Evolutionary conservation across 2,113 vertebrate genomes (phyloP).

Genomic region (Nycticryphes semicollaris): DNA sequence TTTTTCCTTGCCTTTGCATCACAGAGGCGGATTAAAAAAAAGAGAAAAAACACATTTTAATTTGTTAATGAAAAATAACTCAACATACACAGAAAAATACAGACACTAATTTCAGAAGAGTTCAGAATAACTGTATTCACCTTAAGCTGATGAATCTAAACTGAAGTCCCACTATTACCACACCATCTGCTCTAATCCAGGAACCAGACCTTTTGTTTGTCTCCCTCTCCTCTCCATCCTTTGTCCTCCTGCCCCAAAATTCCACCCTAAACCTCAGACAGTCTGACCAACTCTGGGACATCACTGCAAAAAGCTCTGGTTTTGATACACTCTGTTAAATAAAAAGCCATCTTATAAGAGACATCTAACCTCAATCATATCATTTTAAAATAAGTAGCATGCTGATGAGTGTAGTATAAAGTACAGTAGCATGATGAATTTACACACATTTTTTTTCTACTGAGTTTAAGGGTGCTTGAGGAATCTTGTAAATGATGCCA

Average conservation of each 20-base stretch:
- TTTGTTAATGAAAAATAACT: neutral
- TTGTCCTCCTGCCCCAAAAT: neutral
- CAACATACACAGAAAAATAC: neutral
- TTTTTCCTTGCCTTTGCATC: neutral
- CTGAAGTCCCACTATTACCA: neutral
- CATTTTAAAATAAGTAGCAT: neutral
- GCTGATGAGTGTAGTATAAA: neutral
- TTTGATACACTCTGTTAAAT: neutral
- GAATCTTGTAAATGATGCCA: neutral
- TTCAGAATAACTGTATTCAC: neutral
- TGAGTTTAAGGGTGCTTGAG: neutral
- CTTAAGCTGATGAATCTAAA: neutral
- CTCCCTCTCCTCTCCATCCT: neutral
- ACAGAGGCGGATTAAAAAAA: fast-evolving
- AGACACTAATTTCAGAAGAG: neutral
- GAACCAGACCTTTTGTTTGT: neutral
- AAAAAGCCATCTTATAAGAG: neutral
- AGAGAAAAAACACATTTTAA: neutral
- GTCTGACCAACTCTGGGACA: neutral
- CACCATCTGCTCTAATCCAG: neutral
- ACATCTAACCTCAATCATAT: neutral
- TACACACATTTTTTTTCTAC: neutral
- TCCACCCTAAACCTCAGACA: neutral
- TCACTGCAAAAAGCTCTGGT: neutral
- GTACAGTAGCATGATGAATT: neutral